Evolutionary conservation across 2,888 invertebrate species (phyloP).

Genomic region (Synergus japonicus): DNA sequence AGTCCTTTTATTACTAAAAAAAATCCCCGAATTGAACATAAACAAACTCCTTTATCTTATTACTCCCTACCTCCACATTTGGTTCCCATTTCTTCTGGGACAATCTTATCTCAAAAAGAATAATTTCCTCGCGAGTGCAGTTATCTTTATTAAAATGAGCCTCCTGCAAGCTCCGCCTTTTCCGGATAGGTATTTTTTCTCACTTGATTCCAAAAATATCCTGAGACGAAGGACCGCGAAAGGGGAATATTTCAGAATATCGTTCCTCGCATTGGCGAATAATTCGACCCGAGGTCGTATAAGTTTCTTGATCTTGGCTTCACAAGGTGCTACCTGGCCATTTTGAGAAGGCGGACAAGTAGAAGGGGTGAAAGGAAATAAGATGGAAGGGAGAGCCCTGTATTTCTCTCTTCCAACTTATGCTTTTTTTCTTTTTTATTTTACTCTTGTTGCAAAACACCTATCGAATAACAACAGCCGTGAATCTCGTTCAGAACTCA

Average conservation of each 20-base stretch:
- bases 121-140: not conserved
- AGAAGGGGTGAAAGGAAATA: conserved; percentile 53
- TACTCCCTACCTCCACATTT: not conserved
- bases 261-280: conserved; percentile 27
- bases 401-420: not conserved
- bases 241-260: conserved; percentile 19
- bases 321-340: conserved; percentile 46
- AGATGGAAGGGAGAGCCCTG: conserved; percentile 38
- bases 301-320: conserved; percentile 58
- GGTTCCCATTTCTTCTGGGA: not conserved
- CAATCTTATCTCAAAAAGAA: conserved; percentile 17
- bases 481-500: conserved; percentile 51
- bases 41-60: not conserved
- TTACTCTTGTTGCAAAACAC: conserved; percentile 38
- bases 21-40: not conserved
- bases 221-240: conserved; percentile 38
- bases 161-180: conserved; percentile 22
- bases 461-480: conserved; percentile 51
- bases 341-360: conserved; percentile 38
- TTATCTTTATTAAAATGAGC: conserved; percentile 22
- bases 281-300: conserved; percentile 52
- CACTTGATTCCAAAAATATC: conserved; percentile 39
- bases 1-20: not conserved
- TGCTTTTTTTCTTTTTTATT: conserved; percentile 48
- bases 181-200: conserved; percentile 35